A percentile compares a stretch with the other conserved stretches of the same genome.
These are phyloP conservation scores for Oenanthe oenanthe DNA, from an alignment of 2,113 vertebrate species.

Conservation along the genomic window DNA sequence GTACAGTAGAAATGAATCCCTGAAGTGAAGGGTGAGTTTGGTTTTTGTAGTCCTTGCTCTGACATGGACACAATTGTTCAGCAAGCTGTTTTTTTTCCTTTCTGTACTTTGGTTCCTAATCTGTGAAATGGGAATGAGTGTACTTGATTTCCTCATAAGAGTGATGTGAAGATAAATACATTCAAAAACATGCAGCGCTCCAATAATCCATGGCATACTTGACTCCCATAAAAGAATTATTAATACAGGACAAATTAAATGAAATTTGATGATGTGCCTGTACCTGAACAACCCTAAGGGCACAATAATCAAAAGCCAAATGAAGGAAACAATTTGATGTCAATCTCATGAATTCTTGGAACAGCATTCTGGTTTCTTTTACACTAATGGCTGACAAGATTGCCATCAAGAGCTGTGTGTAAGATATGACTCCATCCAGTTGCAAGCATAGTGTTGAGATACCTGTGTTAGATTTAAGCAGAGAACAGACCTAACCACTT, in stretches of 20 bases:
- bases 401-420: not conserved
- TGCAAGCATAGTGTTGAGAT: not conserved
- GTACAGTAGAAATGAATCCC: not conserved
- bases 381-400: not conserved
- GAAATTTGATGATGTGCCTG: conserved; percentile 30
- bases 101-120: not conserved
- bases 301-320: conserved; percentile 6
- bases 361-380: not conserved
- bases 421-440: not conserved
- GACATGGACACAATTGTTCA: not conserved
- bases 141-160: conserved; percentile 11
- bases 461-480: not conserved
- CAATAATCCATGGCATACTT: conserved; percentile 23
- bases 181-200: not conserved
- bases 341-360: conserved; percentile 55
- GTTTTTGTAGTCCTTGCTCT: not conserved
- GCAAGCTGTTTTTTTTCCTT: not conserved
- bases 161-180: conserved; percentile 4
- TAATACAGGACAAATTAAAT: conserved; percentile 45
- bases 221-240: conserved; percentile 34
- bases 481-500: not conserved
- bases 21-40: not conserved
- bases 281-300: conserved; percentile 58
- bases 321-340: conserved; percentile 56
- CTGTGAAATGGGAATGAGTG: not conserved